These are phyloP conservation scores for Coelopa pilipes DNA, from an alignment of 2,888 invertebrate species.

Conservation along the genomic window DNA sequence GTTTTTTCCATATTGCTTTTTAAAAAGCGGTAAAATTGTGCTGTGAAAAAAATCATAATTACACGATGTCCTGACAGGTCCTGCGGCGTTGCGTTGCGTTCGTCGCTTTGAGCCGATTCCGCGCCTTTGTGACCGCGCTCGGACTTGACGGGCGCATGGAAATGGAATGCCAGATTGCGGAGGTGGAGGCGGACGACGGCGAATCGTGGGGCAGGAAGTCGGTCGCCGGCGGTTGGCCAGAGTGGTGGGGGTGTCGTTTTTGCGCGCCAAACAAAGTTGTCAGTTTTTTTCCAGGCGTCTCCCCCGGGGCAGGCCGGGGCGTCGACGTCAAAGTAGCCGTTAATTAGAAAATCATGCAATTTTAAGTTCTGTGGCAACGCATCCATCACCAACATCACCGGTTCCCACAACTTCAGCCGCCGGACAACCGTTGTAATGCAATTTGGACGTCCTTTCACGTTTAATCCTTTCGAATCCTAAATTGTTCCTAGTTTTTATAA, in stretches of 20 bases:
- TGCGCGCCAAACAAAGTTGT: slow-evolving; percentile 29
- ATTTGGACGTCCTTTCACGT: slow-evolving; percentile 11
- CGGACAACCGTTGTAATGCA: slow-evolving; percentile 15
- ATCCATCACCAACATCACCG: not conserved
- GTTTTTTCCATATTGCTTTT: slow-evolving; percentile 43
- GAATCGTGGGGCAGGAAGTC: not conserved
- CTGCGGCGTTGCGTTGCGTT: not conserved
- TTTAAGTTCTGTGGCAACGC: slow-evolving; percentile 39
- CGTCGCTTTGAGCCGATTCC: slow-evolving; percentile 27
- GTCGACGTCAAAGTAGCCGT: slow-evolving; percentile 39
- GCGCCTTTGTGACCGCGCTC: not conserved
- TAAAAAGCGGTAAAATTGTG: slow-evolving; percentile 52
- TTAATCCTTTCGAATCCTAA: not conserved
- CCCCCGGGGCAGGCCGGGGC: slow-evolving; percentile 22
- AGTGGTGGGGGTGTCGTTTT: slow-evolving; percentile 3
- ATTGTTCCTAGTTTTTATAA: too few species aligned
- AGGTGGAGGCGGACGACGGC: not conserved
- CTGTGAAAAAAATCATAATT: slow-evolving; percentile 57
- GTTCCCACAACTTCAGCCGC: not conserved
- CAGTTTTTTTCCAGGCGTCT: slow-evolving; percentile 22
- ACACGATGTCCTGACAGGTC: slow-evolving; percentile 43
- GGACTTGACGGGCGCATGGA: slow-evolving; percentile 14
- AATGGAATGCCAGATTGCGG: not conserved
- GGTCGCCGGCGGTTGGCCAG: not conserved
- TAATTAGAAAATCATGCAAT: slow-evolving; percentile 42